These are phyloP conservation scores for Gallinago solitaria DNA, from an alignment of 2,797 vertebrate genomes.

Conservation along the genomic window DNA sequence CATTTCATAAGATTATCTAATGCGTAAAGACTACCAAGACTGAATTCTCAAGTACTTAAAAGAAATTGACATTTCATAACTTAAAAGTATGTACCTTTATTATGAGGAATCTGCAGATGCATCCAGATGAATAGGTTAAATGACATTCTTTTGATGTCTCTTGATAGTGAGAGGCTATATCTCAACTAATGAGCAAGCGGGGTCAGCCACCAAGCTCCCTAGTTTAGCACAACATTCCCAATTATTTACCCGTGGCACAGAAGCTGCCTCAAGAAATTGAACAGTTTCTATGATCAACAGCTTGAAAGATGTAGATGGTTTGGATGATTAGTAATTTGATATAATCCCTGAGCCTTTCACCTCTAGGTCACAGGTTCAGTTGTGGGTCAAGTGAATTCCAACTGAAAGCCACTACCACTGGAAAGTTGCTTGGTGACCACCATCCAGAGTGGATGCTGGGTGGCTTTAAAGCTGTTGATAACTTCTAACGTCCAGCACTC, in stretches of 20 bases:
- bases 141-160: neutral
- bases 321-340: slow-evolving; percentile 12
- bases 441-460: neutral
- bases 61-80: neutral
- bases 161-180: neutral
- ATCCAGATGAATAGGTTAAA: neutral
- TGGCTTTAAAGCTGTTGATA: neutral
- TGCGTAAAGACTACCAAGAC: neutral
- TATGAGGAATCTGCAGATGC: neutral
- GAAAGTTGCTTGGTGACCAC: neutral
- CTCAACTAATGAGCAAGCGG: neutral
- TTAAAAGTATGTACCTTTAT: neutral
- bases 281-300: slow-evolving; percentile 19
- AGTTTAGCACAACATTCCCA: slow-evolving; percentile 8
- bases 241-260: slow-evolving; percentile 4
- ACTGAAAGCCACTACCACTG: neutral
- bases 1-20: neutral
- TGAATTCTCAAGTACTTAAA: neutral
- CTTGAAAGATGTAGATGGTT: slow-evolving; percentile 18
- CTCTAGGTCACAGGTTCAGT: slow-evolving; percentile 42
- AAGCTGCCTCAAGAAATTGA: slow-evolving; percentile 13
- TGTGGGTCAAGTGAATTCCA: slow-evolving; percentile 42
- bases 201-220: neutral
- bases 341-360: slow-evolving; percentile 5
- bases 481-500: neutral